Base-by-base conservation (phyloP, 2,888 invertebrate genomes). In the Catocala sponsa region DNA sequence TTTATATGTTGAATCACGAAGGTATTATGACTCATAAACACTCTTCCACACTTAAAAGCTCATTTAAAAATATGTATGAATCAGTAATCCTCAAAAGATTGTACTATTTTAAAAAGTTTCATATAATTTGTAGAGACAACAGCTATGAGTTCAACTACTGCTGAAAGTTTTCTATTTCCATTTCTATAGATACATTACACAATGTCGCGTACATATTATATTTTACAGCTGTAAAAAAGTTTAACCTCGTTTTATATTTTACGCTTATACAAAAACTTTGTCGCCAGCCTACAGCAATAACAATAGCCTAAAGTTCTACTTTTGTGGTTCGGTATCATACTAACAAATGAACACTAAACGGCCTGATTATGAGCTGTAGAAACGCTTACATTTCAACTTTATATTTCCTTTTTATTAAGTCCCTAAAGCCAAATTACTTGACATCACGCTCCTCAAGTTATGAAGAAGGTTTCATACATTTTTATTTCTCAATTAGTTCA, bases 281-380 rank as follows among this genome's bases (percentile, higher is more conserved):
- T 44, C 62, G 55, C 62, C 57, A 61, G 49, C 49, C 41, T 51
- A 67, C 48, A 54, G 52, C 35, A 51, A 62, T 55, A 66, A 71
- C 48, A 44, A 47, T 51, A 25, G 6, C 12, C 12, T 65, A 38
- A 65, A 72, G 35, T 72, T 68, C n/a, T 12, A 52, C 51, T 60
- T 57, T 64, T 62, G 62, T 58, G 59, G 72, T 51, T 62, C 50
- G 15, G 47, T 59, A 53, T 50, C 12, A 33, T 59, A 59, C 58
- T 60, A 55, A 55, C 55, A 56, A 71, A 64, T 67, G 62, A 65
- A 67, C 59, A 67, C 63, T 72, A 63, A 78, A 78, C 47, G 25
- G 41, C 50, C 10, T 62, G 52, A 63, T 68, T 63, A 68, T 46
- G 64, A 59, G 47, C 56, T 53, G 58, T 57, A 49, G 62, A 38